Evolutionary conservation across 2,797 vertebrate genomes (phyloP).

Genomic region (Acanthurus leucopareius): DNA sequence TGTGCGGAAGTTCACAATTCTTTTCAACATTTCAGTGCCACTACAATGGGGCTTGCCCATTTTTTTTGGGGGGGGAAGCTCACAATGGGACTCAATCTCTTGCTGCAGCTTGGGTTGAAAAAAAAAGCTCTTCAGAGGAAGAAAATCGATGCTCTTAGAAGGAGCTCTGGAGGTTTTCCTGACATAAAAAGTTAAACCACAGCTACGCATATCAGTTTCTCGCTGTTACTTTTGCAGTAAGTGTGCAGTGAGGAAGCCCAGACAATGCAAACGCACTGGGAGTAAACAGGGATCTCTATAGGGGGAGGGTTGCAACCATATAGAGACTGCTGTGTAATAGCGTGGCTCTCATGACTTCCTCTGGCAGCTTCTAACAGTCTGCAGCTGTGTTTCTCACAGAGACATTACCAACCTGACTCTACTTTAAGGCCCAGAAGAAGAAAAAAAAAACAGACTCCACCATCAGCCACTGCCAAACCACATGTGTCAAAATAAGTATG

Average conservation of each 20-base stretch:
- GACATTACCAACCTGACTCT: slow-evolving; percentile 77
- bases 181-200: slow-evolving; percentile 23
- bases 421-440: slow-evolving; percentile 69
- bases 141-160: slow-evolving; percentile 35
- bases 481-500: slow-evolving; percentile 78
- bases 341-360: slow-evolving; percentile 79
- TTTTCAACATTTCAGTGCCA: slow-evolving; percentile 52
- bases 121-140: slow-evolving; percentile 51
- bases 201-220: slow-evolving; percentile 11
- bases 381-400: slow-evolving; percentile 83
- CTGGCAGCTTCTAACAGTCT: slow-evolving; percentile 75
- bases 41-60: slow-evolving; percentile 65
- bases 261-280: slow-evolving; percentile 40
- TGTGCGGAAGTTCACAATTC: slow-evolving; percentile 66
- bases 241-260: slow-evolving; percentile 19
- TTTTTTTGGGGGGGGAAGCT: background rate
- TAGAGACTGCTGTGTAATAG: slow-evolving; percentile 72
- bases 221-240: slow-evolving; percentile 18
- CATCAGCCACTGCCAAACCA: slow-evolving; percentile 79
- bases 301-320: slow-evolving; percentile 62
- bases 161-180: slow-evolving; percentile 11
- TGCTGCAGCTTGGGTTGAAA: slow-evolving; percentile 40
- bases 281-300: slow-evolving; percentile 9
- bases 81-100: slow-evolving; percentile 50
- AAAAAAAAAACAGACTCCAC: slow-evolving; percentile 71